Percentiles rank a stretch among this genome's conserved stretches.
These are phyloP conservation scores for Labeo calbasu DNA, from an alignment of 2,797 vertebrate genomes.

Conservation along the genomic window DNA sequence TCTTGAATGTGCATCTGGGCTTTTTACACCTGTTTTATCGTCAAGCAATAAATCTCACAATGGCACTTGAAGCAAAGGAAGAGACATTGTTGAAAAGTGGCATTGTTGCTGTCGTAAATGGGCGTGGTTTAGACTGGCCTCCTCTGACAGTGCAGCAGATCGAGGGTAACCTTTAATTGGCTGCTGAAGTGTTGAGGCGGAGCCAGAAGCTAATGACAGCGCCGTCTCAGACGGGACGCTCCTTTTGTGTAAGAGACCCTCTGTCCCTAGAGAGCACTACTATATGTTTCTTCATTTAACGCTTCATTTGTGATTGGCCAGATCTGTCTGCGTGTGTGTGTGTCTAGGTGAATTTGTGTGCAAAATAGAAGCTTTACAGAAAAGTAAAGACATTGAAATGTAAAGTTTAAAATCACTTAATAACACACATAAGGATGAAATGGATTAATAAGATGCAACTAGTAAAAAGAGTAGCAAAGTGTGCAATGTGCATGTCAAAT, in stretches of 20 bases:
- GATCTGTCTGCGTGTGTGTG: constrained; percentile 35
- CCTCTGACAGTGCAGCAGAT: constrained; percentile 24
- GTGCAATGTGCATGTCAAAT: background rate
- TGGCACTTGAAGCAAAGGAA: background rate
- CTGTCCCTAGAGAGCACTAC: constrained; percentile 60
- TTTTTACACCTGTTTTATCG: background rate
- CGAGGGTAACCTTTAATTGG: constrained; percentile 60
- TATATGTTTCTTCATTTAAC: constrained; percentile 73
- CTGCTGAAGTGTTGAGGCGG: constrained; percentile 59
- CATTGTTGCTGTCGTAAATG: background rate
- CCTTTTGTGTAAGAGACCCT: constrained; percentile 61
- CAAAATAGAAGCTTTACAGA: background rate
- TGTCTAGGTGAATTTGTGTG: constrained; percentile 1
- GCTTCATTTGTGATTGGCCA: constrained; percentile 68
- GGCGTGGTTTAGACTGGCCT: background rate
- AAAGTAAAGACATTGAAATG: background rate
- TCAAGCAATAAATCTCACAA: background rate
- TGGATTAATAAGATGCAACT: background rate
- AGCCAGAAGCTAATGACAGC: constrained; percentile 61
- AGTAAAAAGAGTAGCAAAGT: background rate
- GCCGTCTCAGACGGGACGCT: constrained; percentile 56
- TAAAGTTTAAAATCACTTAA: background rate
- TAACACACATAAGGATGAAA: background rate
- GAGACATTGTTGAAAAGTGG: background rate
- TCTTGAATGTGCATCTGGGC: background rate